A percentile compares a stretch with the other conserved stretches of the same genome.
Evolutionary conservation across 2,113 vertebrate genomes (phyloP).

Genomic region (Engystomops pustulosus): DNA sequence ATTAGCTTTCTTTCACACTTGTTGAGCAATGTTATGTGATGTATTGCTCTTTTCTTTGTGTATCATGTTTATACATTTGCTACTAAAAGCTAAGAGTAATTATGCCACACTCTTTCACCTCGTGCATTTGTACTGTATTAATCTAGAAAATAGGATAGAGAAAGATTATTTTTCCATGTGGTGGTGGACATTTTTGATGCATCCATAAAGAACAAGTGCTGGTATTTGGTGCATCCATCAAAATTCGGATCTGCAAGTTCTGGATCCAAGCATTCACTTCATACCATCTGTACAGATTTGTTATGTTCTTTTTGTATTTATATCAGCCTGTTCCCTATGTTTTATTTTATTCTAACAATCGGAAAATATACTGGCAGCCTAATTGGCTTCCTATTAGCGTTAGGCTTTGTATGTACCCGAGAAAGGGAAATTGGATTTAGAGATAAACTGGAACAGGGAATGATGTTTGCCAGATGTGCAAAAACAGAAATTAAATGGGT

Average conservation of each 20-base stretch:
- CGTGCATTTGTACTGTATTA: not conserved
- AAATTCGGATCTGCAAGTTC: not conserved
- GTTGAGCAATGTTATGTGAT: no score
- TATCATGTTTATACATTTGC: no score
- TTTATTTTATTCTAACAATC: not conserved
- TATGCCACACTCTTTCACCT: no score
- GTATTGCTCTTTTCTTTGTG: no score
- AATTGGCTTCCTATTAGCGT: conserved; percentile 12
- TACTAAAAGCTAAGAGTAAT: no score
- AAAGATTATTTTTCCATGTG: not conserved
- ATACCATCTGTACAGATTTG: not conserved
- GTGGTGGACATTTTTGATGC: not conserved
- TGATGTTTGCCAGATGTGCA: conserved; percentile 18
- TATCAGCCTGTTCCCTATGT: not conserved
- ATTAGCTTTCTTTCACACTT: no score
- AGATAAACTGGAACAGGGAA: not conserved
- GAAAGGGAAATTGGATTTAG: not conserved
- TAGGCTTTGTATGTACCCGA: conserved; percentile 5
- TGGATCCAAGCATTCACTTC: not conserved
- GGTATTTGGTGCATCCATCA: not conserved
- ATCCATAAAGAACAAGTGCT: not conserved
- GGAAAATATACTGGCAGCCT: conserved; percentile 7
- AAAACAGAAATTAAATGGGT: not conserved
- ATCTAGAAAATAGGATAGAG: no score
- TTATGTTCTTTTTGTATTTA: not conserved